Conservation (phyloP, 2,113 vertebrate species). For the Pycnonotus jocosus region DNA sequence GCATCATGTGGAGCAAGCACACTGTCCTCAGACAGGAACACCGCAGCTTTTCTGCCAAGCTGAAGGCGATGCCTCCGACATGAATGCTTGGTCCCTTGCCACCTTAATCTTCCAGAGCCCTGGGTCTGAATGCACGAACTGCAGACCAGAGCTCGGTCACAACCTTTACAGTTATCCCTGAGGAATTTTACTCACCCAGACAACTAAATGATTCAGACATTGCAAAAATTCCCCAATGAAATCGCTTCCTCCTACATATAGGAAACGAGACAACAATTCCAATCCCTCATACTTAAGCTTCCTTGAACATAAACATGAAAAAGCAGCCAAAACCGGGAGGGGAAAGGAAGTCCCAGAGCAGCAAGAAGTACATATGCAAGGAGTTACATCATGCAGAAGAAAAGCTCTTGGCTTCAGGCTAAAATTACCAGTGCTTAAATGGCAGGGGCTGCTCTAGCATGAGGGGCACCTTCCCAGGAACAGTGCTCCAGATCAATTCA, state of each 20-base stretch:
- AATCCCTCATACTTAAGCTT: constrained; percentile 29
- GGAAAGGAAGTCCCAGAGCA: constrained; percentile 28
- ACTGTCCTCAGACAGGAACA: background rate
- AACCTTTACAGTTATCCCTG: background rate
- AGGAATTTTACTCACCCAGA: constrained; percentile 55
- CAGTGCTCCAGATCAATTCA: background rate
- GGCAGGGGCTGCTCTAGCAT: background rate
- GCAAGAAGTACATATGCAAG: constrained; percentile 17
- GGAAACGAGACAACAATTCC: constrained; percentile 49
- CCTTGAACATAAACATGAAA: constrained; percentile 41
- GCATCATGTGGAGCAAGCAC: background rate
- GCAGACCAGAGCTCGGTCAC: background rate
- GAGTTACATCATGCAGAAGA: constrained; percentile 28
- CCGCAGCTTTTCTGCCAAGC: background rate
- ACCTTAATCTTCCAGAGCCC: constrained; percentile 18
- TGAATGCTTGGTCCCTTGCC: constrained; percentile 23
- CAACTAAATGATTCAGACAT: constrained; percentile 31
- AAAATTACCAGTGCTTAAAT: background rate
- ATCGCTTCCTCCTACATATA: background rate
- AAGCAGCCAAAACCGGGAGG: background rate
- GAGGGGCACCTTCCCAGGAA: background rate
- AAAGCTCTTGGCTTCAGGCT: background rate
- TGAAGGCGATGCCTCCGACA: background rate
- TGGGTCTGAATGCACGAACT: background rate
- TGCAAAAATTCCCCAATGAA: constrained; percentile 32